These are phyloP conservation scores for Folsomia manolachei DNA, from an alignment of 2,888 invertebrate species.

Conservation along the genomic window DNA sequence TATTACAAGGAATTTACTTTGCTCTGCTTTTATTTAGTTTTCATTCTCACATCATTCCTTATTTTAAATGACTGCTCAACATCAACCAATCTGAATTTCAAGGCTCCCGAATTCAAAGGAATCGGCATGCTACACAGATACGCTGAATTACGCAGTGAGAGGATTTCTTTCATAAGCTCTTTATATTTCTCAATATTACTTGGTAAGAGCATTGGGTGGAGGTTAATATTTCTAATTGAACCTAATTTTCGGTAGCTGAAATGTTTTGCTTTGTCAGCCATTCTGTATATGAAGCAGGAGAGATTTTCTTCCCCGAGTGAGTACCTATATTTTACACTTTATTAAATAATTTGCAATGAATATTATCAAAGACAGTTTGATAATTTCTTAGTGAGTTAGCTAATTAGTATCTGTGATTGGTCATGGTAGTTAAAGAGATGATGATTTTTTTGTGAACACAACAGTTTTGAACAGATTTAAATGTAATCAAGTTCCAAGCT, in stretches of 20 bases:
- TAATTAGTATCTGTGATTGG: no score
- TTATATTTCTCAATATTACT: background rate
- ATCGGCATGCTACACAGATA: background rate
- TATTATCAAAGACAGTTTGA: no score
- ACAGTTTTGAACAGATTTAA: no score
- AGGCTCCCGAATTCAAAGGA: background rate
- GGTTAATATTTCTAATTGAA: constrained; percentile 42
- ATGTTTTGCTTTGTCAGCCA: no score
- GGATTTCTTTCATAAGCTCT: background rate
- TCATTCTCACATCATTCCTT: background rate
- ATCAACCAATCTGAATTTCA: background rate
- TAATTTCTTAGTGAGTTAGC: no score
- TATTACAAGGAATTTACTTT: no score
- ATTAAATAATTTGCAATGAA: no score
- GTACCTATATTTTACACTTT: no score
- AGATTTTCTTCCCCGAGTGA: no score
- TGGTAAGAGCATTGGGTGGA: constrained; percentile 10
- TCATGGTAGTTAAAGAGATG: no score
- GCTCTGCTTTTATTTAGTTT: background rate
- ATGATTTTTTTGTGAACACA: no score
- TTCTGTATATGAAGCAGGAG: no score
- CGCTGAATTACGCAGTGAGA: background rate
- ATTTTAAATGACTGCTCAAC: background rate
- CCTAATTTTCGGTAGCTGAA: constrained; percentile 26
- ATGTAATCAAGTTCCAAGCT: background rate